Conservation (phyloP, 1,140 invertebrate species). For the Gryllus bimaculatus region DNA sequence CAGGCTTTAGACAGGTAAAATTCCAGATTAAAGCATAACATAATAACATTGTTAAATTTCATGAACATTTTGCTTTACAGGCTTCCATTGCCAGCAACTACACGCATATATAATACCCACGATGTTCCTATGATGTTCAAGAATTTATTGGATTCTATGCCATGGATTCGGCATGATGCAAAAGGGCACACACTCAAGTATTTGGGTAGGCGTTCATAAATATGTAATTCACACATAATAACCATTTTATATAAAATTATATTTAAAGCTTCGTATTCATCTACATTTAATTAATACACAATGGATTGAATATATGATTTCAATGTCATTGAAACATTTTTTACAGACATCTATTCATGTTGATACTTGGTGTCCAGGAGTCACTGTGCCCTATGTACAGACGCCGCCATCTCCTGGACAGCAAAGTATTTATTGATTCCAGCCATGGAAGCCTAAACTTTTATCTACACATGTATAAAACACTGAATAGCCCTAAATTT, state of each 20-base stretch:
- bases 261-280: no score
- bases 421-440: no score
- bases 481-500: no score
- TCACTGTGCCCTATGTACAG: no score
- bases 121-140: conserved; percentile 63
- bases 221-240: not conserved
- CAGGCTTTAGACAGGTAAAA: conserved; percentile 20
- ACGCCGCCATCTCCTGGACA: no score
- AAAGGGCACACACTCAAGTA: conserved; percentile 35
- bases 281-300: no score
- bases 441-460: no score
- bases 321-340: no score
- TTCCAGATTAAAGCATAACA: not conserved
- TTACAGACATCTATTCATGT: no score
- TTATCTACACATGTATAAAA: no score
- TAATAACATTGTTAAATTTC: not conserved
- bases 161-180: conserved; percentile 54
- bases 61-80: conserved; percentile 21
- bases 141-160: conserved; percentile 53
- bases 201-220: not conserved
- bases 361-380: no score
- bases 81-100: conserved; percentile 50
- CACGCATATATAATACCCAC: conserved; percentile 52
- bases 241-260: not conserved
- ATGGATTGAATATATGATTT: no score